phyloP scores from a whole-genome alignment of 1,140 invertebrate species.

The Ericerus pela region DNA sequence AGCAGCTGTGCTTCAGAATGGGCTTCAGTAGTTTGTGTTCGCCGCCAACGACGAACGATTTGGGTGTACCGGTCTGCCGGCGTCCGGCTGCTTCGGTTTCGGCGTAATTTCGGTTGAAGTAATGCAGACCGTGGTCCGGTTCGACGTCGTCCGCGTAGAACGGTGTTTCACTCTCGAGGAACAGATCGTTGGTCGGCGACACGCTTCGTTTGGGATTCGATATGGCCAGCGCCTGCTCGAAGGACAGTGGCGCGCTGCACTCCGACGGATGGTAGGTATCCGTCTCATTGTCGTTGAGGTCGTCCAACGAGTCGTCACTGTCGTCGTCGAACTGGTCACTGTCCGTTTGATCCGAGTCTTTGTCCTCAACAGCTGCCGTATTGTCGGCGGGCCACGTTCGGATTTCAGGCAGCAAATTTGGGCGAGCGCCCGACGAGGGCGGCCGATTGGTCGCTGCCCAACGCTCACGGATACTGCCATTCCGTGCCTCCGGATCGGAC shows the following conservation, averaged over 20 bases:
- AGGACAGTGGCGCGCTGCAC: background rate
- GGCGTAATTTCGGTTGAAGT: background rate
- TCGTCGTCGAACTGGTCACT: background rate
- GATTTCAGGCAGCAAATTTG: too few species aligned
- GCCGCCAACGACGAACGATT: background rate
- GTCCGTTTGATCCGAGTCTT: background rate
- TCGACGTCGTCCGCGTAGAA: too few species aligned
- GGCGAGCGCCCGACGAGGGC: too few species aligned
- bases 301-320: background rate
- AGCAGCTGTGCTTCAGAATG: background rate
- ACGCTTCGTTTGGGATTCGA: background rate
- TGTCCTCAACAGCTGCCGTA: background rate
- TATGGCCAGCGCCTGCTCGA: background rate
- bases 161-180: background rate
- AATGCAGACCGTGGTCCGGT: background rate
- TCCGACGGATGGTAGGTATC: constrained; percentile 1
- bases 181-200: background rate
- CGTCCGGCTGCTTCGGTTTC: background rate
- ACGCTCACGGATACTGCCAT: too few species aligned
- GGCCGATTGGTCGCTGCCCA: too few species aligned
- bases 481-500: too few species aligned
- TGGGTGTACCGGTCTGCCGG: background rate
- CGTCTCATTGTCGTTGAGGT: background rate
- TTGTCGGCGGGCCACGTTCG: too few species aligned
- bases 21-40: background rate